Evolutionary conservation across 2,888 invertebrate species (phyloP).

Genomic region (Antheraea yamamai): DNA sequence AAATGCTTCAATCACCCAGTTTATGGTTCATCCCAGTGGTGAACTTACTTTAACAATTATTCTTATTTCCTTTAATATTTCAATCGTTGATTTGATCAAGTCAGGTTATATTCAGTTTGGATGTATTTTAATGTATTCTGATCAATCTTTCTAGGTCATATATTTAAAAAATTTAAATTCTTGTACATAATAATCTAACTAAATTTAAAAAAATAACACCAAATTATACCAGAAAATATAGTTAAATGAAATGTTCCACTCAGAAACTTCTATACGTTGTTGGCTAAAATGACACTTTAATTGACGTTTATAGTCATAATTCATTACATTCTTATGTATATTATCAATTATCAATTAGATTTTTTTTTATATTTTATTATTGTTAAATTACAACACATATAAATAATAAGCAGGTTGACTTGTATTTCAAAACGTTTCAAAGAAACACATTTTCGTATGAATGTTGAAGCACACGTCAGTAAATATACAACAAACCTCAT

Average conservation of each 20-base stretch:
- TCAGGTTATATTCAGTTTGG: neutral
- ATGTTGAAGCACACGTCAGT: neutral
- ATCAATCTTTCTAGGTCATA: neutral
- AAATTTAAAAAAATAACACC: too few relatives aligned
- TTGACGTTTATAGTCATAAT: too few relatives aligned
- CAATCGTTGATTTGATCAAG: neutral
- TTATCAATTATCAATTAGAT: too few relatives aligned
- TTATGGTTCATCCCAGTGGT: neutral
- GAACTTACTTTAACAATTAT: neutral
- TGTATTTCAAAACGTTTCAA: neutral
- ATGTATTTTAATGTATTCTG: too few relatives aligned
- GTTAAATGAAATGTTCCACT: too few relatives aligned
- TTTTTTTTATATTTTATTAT: too few relatives aligned
- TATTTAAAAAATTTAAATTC: neutral
- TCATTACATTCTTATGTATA: too few relatives aligned
- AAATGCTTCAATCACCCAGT: too few relatives aligned
- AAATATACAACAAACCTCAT: neutral
- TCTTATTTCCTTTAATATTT: neutral
- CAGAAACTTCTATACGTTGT: too few relatives aligned
- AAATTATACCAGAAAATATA: too few relatives aligned
- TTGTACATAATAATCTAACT: neutral
- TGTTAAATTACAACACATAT: neutral
- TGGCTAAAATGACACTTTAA: too few relatives aligned
- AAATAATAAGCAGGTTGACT: neutral
- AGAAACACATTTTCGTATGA: neutral